Base-by-base conservation (phyloP, 2,113 vertebrate genomes). In the human (Homo sapiens) region DNA sequence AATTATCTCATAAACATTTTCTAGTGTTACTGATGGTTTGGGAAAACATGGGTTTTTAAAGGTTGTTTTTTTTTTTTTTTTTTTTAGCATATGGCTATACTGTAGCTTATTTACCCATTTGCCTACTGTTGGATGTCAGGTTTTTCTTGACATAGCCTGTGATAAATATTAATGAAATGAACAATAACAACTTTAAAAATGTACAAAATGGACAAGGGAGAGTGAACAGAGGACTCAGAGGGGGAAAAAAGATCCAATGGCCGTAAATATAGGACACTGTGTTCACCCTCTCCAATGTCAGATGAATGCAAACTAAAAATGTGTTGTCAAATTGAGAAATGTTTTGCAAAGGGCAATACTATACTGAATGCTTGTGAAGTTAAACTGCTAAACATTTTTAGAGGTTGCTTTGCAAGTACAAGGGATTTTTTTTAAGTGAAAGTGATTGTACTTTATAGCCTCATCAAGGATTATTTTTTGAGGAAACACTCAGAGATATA, bases 121-220 rank as follows among this genome's bases (percentile, higher is more conserved):
- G 43, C 16, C 86, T 89, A 40, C 81, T 81, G 32, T 89, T 96
- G 52, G 12, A 40, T 5, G 80, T n/a, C 38, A 95, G 23, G 17
- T 59, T 32, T n/a, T 27, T 68, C 50, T 88, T 48, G 80, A 79
- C 16, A 79, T 55, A 83, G 7, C 14, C 40, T 35, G 17, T 88
- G 57, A 64, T 89, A 80, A 92, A 61, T 94, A 78, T 89, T 59
- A 92, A 75, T 64, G 50, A 79, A 82, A 82, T 52, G 40, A 92
- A 59, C 6, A 93, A 68, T 48, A 79, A 59, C 11, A 82, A 72
- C 38, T 90, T 78, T 70, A 72, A 82, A 84, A 96, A 57, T 86
- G 18, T 78, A 85, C 78, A 50, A 48, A 22, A 6, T 94, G 25
- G 43, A 40, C 40, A 87, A 73, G 90, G 9, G 38, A 76, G 23